These are phyloP conservation scores for Hydropsyche tenuis DNA, from an alignment of 1,140 invertebrate species.

Conservation along the genomic window DNA sequence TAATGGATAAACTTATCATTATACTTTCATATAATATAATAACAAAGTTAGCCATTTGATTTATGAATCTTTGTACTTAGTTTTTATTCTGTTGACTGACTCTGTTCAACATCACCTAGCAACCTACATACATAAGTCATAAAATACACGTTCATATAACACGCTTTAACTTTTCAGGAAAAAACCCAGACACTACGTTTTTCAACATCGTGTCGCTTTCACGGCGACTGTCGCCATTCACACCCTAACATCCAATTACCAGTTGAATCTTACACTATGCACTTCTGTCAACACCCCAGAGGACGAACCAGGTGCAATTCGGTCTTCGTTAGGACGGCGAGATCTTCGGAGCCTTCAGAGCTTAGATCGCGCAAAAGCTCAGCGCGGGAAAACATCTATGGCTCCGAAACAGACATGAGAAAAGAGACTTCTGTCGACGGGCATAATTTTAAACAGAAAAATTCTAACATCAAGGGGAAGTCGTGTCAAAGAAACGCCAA, in stretches of 20 bases:
- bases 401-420: too few relatives aligned
- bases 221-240: constrained; percentile 42
- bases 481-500: neutral
- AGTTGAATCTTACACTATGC: constrained; percentile 44
- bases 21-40: too few relatives aligned
- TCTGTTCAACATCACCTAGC: too few relatives aligned
- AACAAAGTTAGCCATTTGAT: too few relatives aligned
- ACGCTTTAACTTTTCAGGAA: constrained; percentile 35
- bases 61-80: too few relatives aligned
- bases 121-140: too few relatives aligned
- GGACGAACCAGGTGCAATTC: constrained; percentile 24
- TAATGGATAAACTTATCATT: too few relatives aligned
- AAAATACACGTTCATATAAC: too few relatives aligned
- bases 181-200: constrained; percentile 44
- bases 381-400: neutral
- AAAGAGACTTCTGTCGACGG: too few relatives aligned
- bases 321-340: neutral
- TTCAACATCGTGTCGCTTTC: constrained; percentile 42
- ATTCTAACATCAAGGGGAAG: constrained; percentile 4
- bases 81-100: too few relatives aligned
- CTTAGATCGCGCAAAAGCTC: neutral
- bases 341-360: neutral
- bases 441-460: neutral
- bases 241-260: constrained; percentile 31
- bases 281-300: constrained; percentile 40